Evolutionary conservation across 1,140 invertebrate species (phyloP), one percentile per base, ranked within the genome.

Genomic region (Tribolium madens): DNA sequence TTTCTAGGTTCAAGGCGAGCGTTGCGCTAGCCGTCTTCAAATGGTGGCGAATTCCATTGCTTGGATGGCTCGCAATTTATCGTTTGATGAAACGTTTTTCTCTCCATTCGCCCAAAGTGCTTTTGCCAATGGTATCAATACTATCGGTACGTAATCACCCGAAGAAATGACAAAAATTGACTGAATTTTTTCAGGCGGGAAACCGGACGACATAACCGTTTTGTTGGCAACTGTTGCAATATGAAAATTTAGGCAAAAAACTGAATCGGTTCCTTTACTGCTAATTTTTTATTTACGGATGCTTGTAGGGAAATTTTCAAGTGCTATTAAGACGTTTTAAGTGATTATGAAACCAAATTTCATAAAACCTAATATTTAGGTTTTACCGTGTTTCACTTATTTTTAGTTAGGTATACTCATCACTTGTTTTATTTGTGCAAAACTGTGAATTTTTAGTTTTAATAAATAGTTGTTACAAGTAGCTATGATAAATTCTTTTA

Each of bases 151-250:
- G 88, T 87, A 21, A 69, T 42, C 7, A 13, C 0, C 15, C 18
- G 46, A 15, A 14, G 5, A 69, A 17, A 50, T n/a, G 13, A 52
- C 7, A 9, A n/a, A 52, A 4, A 26, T 52, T 72, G n/a, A 52
- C 21, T 1, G 15, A 81, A 85, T 87, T 84, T 81, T 92, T 90
- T 72, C 87, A 97, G 96, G 97, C 86, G 96, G 97, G 75, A 98
- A 98, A 89, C 96, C 96, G 57, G 97, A 99, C 86, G 97, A 99
- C 88, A 98, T 99, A 86, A 99, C 97, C 84, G 95, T 98, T 83
- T 91, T 99, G 81, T 90, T 99, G 81, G 95, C 95, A 81, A 95
- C 95, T 77, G 94, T 97, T 86, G 93, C 93, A 90, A 90, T 86
- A 82, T 85, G 76, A 80, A 76, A 18, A n/a, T 13, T n/a, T 17